phyloP scores from a whole-genome alignment of 2,888 invertebrate species.

The Ferdinandea cuprea region DNA sequence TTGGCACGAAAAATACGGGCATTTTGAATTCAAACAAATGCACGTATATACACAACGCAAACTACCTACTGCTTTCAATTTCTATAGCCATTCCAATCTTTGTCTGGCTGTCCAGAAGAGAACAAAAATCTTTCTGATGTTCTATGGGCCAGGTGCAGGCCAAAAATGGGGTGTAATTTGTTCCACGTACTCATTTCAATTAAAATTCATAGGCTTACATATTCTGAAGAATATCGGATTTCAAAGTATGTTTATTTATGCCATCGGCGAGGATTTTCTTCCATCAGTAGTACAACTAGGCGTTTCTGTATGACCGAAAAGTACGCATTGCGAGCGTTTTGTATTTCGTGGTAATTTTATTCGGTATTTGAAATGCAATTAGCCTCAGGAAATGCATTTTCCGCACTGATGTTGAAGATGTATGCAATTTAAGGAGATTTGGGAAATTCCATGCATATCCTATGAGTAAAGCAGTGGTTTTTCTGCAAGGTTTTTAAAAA shows the following conservation, averaged over 20 bases:
- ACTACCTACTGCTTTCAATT: not conserved
- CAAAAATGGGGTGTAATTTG: constrained; percentile 70
- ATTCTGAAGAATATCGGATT: constrained; percentile 68
- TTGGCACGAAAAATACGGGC: constrained; percentile 47
- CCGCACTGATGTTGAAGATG: constrained; percentile 63
- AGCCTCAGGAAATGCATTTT: constrained; percentile 74
- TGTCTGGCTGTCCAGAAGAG: constrained; percentile 9
- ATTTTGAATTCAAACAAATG: constrained; percentile 16
- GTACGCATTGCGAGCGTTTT: constrained; percentile 40
- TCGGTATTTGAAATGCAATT: constrained; percentile 74
- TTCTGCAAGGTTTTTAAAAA: not conserved
- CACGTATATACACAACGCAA: not conserved
- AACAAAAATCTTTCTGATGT: constrained; percentile 39
- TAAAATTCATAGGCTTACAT: constrained; percentile 69
- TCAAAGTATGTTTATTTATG: constrained; percentile 67
- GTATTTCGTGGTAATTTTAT: constrained; percentile 37
- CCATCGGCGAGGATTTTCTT: constrained; percentile 45
- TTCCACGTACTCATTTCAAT: constrained; percentile 66
- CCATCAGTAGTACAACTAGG: constrained; percentile 19
- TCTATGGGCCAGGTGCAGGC: constrained; percentile 65
- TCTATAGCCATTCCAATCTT: constrained; percentile 34
- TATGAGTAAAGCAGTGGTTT: not conserved
- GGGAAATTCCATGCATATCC: not conserved
- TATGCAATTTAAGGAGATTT: not conserved
- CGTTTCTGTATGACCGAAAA: constrained; percentile 22